Base-by-base conservation (phyloP, 2,888 invertebrate genomes). In the Acrobasis consociella region DNA sequence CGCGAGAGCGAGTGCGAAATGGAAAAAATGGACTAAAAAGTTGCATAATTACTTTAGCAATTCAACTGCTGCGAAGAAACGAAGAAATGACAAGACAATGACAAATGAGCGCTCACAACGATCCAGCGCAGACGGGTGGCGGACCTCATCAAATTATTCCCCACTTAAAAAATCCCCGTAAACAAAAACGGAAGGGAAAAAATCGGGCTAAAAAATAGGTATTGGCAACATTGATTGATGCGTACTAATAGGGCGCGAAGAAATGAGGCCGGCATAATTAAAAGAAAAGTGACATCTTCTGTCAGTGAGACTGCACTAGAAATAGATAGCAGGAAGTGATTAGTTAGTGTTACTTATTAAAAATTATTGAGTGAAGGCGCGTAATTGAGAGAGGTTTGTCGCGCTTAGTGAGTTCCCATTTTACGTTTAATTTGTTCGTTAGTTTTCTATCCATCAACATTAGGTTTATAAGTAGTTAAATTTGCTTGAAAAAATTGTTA, bases 181-280 rank as follows among this genome's bases (percentile, higher is more conserved):
- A 91, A 91, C 91, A 91, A 92, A 92, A 91, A 91, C 87, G 82
- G 82, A 80, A 83, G 78, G 82, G 82, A 86, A 87, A 87, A 91
- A 91, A 89, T 84, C 78, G 70, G 83, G 83, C 81, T 87, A 91
- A 92, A 91, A 92, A 91, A 91, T 91, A 91, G 87, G 88, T 91
- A 92, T 92, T 92, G 92, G 91, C 92, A 92, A 91, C 91, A 91
- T 92, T 92, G 92, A 92, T 92, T 92, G 92, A 92, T 92, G 92
- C 83, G 85, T 90, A 91, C 91, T 92, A 92, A 92, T 92, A 92
- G 91, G 91, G 89, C 91, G 91, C 89, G 91, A 91, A 90, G 91
- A 83, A 91, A 91, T 87, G 87, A 91, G 87, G 89, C 88, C 86
- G 83, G 81, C 84, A 82, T 91, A 92, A 92, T 92, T 92, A 92